Evolutionary conservation across 2,888 invertebrate genomes (phyloP), one percentile per base, ranked within the genome.

Genomic region (Iphiclides podalirius): DNA sequence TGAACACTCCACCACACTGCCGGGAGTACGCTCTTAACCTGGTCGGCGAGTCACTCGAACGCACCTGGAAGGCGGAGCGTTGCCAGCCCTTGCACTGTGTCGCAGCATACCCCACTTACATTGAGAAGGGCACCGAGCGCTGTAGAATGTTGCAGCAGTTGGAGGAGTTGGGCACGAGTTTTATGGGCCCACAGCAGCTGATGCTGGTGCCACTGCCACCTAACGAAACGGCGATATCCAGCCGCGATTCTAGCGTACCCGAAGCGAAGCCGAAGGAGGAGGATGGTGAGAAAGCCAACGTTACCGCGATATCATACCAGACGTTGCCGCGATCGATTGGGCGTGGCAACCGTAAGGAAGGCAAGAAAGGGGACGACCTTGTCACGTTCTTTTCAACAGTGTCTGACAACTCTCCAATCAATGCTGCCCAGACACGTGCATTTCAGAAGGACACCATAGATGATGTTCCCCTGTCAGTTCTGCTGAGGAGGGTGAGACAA

Each of bases 401-500:
- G n/a, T 6, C 28, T 28, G 8, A 8, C 28, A 9, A 9, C 28
- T 4, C 7, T 2, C 28, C 28, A 28, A 9, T 28, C n/a, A 28
- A 28, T 4, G 3, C 20, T 20, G 20, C 6, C 20, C 20, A 20
- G 6, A 20, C 3, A 4, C 20, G 20, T n/a, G n/a, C n/a, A n/a
- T n/a, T n/a, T n/a, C 20, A 20, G 6, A 20, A 20, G 3, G 20
- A n/a, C 7, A 9, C 34, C 33, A 13, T 16, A 1, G 49, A 55
- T 12, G 54, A 61, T 3, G 53, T 75, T 1, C 50, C 75, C 0
- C 62, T 83, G 1, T 68, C 76, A 4, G 69, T 77, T 47, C 54
- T 84, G 23, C 48, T 83, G n/a, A 64, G 46, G 13, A 62, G 60
- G 36, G 74, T 82, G 1, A 64, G 77, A 23, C 53, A 65, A 28